Evolutionary conservation across 2,888 invertebrate genomes (phyloP).

Genomic region (Drosophila buzzatii): DNA sequence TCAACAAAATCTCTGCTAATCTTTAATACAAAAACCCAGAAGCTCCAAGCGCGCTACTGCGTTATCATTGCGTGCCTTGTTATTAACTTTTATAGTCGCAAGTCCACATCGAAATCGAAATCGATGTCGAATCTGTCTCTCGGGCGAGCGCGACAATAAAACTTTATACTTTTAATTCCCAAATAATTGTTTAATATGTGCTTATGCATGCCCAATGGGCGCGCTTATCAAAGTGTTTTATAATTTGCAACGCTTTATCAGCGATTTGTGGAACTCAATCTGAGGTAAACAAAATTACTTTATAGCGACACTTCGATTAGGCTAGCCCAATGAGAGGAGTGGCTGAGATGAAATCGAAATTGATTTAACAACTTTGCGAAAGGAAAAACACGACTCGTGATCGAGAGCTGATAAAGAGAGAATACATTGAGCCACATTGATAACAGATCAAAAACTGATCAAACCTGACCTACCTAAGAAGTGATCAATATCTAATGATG

Average conservation of each 20-base stretch:
- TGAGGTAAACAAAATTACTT: constrained; percentile 14
- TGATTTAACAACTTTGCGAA: neutral
- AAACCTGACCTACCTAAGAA: too few relatives aligned
- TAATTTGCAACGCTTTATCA: constrained; percentile 36
- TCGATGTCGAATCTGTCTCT: constrained; percentile 10
- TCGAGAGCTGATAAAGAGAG: neutral
- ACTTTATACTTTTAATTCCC: constrained; percentile 47
- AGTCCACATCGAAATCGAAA: constrained; percentile 42
- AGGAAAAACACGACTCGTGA: neutral
- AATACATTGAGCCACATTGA: neutral
- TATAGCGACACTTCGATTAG: constrained; percentile 29
- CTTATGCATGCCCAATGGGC: constrained; percentile 14
- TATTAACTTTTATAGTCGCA: constrained; percentile 38
- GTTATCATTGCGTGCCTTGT: constrained; percentile 16
- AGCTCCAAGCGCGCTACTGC: constrained; percentile 2
- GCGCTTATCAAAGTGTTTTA: constrained; percentile 42
- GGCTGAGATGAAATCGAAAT: neutral
- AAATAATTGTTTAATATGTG: constrained; percentile 70
- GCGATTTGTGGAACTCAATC: constrained; percentile 45
- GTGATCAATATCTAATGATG: neutral
- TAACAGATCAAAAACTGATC: neutral
- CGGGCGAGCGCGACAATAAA: constrained; percentile 31
- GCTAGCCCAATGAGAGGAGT: neutral
- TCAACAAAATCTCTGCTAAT: constrained; percentile 51
- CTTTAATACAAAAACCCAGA: constrained; percentile 35